Base-by-base conservation (phyloP, 2,113 vertebrate genomes). In the Progne subis region DNA sequence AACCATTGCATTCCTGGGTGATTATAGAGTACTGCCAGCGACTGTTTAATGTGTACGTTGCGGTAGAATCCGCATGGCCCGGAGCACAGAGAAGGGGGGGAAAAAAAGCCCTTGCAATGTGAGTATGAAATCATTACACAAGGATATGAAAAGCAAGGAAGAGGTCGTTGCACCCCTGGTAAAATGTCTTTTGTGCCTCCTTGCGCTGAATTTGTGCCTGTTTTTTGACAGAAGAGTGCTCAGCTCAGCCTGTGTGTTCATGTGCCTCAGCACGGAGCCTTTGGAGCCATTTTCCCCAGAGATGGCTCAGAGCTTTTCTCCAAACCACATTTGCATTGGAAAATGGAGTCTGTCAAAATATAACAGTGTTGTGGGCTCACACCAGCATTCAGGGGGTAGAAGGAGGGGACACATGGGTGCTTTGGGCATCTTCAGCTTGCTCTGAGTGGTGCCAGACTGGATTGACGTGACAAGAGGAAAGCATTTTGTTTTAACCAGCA, bases 1-100 rank as follows among this genome's bases (percentile, higher is more conserved):
- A 81, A 53, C 64, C 79, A 53, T 81, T 15, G 63, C 90, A 91
- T 95, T 96, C 94, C 92, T 96, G 85, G 59, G 75, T 68, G 85
- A 94, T 96, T 93, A 95, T 92, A 82, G 64, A 80, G 75, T 24
- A 12, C 76, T 91, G 60, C 82, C 88, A 78, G 47, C 0, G 2
- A 67, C 64, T 78, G 71, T 67, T 86, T 80, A 64, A 72, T 55
- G 72, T 57, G 71, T 59, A 70, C 0, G 1, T 90, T 90, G 82
- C 0, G 6, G 88, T 64, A 81, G 71, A 37, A 67, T 88, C 90
- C 0, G 3, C 60, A 37, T 0, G 0, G 75, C 50, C 85, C 0
- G 0, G 47, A 88, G 82, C 41, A 32, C 57, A 59, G 74, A 49
- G n/a, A 86, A 47, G 52, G n/a, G 46, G 11, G 2, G 0, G 4